These are phyloP conservation scores for Luperina nickerlii DNA, from an alignment of 2,888 invertebrate species.

Conservation along the genomic window DNA sequence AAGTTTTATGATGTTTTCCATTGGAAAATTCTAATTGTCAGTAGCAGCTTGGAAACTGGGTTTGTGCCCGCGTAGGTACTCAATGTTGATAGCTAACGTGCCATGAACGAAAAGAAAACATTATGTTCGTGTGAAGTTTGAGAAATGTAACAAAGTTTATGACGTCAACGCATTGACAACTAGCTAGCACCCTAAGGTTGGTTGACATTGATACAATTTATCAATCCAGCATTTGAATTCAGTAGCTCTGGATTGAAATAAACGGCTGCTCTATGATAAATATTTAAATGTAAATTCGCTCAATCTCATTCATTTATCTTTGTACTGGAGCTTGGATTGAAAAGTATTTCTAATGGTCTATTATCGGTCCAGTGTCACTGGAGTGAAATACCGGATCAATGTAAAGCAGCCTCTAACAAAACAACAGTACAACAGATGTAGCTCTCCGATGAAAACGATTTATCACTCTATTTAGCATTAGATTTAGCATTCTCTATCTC, in stretches of 20 bases:
- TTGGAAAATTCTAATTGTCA: background rate
- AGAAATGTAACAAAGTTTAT: background rate
- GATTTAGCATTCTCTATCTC: background rate
- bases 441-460: background rate
- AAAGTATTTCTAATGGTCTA: background rate
- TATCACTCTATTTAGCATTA: background rate
- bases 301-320: background rate
- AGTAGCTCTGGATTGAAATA: background rate
- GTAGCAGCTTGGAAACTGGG: too few relatives aligned
- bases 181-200: background rate
- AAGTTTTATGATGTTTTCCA: background rate
- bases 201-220: background rate
- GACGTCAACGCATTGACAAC: background rate
- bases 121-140: background rate
- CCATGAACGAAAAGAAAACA: background rate
- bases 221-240: background rate
- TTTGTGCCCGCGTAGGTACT: background rate
- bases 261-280: background rate
- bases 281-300: too few relatives aligned
- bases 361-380: background rate
- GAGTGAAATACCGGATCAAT: background rate
- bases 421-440: background rate
- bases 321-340: background rate
- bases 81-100: background rate
- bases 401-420: background rate